phyloP scores from a whole-genome alignment of 2,888 invertebrate species.

The Rhingia rostrata region DNA sequence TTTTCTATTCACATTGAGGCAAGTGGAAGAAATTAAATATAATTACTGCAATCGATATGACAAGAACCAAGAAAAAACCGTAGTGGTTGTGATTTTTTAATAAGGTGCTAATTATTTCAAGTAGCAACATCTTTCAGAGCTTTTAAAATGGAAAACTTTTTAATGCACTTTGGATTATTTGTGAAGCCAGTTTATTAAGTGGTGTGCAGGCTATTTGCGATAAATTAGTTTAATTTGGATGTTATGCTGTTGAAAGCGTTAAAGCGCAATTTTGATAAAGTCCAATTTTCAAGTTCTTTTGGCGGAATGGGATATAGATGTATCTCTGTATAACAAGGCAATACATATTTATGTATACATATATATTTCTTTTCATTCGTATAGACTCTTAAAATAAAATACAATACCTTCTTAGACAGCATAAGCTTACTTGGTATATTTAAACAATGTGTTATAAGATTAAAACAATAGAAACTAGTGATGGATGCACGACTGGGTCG shows the following conservation, averaged over 20 bases:
- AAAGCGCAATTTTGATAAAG: background rate
- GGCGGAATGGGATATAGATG: too few relatives aligned
- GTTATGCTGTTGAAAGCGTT: background rate
- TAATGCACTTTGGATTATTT: background rate
- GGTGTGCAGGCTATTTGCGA: background rate
- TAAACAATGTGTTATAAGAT: too few relatives aligned
- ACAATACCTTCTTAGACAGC: too few relatives aligned
- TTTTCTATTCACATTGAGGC: background rate
- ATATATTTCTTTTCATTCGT: too few relatives aligned
- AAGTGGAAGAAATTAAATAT: constrained; percentile 9
- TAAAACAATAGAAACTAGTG: too few relatives aligned
- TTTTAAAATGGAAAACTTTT: constrained; percentile 14
- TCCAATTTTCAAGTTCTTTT: background rate
- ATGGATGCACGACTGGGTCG: too few relatives aligned
- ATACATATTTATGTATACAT: too few relatives aligned
- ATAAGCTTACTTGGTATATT: too few relatives aligned
- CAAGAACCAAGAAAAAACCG: constrained; percentile 4
- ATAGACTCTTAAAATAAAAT: too few relatives aligned
- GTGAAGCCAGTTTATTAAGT: background rate
- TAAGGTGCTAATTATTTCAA: constrained; percentile 25
- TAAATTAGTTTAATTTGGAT: background rate
- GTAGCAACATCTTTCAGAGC: constrained; percentile 2
- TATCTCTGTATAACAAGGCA: too few relatives aligned
- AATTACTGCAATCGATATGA: constrained; percentile 35
- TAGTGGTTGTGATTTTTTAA: background rate